Conservation (phyloP, 2,113 vertebrate genomes). For the Corythornis cristatus region DNA sequence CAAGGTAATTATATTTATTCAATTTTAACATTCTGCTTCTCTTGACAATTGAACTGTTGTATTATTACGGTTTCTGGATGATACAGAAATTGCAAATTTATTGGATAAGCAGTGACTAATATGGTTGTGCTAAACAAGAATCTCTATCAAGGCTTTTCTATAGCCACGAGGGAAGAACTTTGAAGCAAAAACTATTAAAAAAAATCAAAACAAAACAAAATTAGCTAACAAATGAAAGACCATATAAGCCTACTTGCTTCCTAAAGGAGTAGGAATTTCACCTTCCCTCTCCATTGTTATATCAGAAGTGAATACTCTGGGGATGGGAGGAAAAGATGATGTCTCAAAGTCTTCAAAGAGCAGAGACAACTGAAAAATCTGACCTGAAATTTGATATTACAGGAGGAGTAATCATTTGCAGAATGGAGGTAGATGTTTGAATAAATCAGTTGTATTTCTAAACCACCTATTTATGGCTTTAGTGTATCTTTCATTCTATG, state of each 20-base stretch:
- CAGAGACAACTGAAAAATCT: neutral
- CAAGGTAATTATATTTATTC: constrained; percentile 70
- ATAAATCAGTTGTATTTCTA: neutral
- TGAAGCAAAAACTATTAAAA: neutral
- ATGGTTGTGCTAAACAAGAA: neutral
- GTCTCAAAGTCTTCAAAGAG: neutral
- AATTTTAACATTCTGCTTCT: neutral
- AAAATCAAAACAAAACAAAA: neutral
- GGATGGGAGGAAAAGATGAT: neutral
- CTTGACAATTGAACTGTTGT: neutral
- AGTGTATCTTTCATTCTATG: neutral
- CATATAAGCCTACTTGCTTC: neutral
- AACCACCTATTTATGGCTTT: neutral
- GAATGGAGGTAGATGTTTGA: neutral
- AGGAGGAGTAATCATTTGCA: neutral
- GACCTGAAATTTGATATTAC: neutral
- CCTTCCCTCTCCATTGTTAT: neutral
- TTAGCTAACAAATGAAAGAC: neutral
- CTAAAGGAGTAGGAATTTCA: neutral
- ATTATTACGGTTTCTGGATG: neutral
- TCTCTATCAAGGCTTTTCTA: neutral
- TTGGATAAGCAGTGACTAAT: neutral
- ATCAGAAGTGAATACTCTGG: neutral
- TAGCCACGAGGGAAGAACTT: neutral
- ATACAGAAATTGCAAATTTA: neutral